Conservation (phyloP, 2,888 invertebrate genomes). For the Strigamia crassipes region DNA sequence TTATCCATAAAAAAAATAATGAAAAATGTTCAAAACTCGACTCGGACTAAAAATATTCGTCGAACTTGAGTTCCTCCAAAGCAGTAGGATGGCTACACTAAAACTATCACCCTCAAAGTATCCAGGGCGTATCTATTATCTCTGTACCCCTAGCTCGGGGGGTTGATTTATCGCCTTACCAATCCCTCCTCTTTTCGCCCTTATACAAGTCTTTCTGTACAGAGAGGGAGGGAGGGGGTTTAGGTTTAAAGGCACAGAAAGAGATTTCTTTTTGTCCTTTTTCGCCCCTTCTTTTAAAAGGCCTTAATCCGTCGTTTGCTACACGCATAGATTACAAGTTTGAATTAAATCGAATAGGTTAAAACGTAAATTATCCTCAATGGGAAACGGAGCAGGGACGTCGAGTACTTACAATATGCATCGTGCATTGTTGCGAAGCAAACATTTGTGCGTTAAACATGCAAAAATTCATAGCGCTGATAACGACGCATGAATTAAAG, state of each 20-base stretch:
- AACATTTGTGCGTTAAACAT: too few relatives aligned
- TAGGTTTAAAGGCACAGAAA: background rate
- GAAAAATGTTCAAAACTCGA: background rate
- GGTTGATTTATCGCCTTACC: constrained; percentile 12
- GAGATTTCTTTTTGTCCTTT: background rate
- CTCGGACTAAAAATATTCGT: background rate
- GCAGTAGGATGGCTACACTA: background rate
- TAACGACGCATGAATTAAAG: too few relatives aligned
- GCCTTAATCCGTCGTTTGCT: background rate
- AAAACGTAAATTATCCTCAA: background rate
- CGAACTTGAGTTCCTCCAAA: background rate
- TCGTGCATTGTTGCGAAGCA: too few relatives aligned
- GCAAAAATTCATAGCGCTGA: too few relatives aligned
- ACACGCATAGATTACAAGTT: background rate
- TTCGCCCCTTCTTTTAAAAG: background rate
- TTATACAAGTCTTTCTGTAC: background rate
- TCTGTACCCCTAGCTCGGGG: background rate
- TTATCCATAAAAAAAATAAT: too few relatives aligned
- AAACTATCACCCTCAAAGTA: background rate
- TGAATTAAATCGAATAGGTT: background rate
- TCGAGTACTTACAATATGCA: too few relatives aligned
- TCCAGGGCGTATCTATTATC: constrained; percentile 4
- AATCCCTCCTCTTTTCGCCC: constrained; percentile 14
- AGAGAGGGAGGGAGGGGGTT: too few relatives aligned
- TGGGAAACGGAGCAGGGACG: too few relatives aligned